Evolutionary conservation across 23 tunicate species (phyloP).

Genomic region (Halocynthia roretzi): DNA sequence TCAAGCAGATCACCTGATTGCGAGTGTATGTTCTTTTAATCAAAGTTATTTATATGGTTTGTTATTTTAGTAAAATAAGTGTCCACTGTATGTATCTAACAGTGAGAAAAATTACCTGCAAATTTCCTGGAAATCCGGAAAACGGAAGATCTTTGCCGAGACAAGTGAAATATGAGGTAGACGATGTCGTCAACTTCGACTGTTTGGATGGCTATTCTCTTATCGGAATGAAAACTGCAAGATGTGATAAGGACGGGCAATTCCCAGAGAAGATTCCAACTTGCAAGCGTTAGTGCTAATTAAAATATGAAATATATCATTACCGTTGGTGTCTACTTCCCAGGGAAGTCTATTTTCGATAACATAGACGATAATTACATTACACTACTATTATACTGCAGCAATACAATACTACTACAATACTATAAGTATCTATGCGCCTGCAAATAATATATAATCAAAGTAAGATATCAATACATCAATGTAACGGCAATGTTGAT

Average conservation of each 20-base stretch:
- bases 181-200: constrained; percentile 1
- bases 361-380: too few relatives aligned
- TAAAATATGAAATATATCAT: too few relatives aligned
- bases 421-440: too few relatives aligned
- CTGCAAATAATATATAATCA: too few relatives aligned
- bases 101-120: constrained; percentile 15
- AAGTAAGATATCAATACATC: too few relatives aligned
- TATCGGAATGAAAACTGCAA: background rate
- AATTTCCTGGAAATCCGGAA: constrained; percentile 15
- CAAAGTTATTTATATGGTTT: background rate
- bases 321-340: too few relatives aligned
- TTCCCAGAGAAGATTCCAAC: constrained; percentile 9
- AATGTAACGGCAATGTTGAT: too few relatives aligned
- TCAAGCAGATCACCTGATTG: background rate
- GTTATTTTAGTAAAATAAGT: background rate
- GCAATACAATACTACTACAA: too few relatives aligned
- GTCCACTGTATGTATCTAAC: background rate
- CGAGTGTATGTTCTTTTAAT: background rate
- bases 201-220: constrained; percentile 8
- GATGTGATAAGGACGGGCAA: constrained; percentile 8
- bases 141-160: constrained; percentile 9
- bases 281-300: constrained; percentile 12
- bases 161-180: background rate
- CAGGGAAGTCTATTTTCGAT: too few relatives aligned
- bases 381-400: too few relatives aligned